A percentile compares a stretch with the other conserved stretches of the same genome.
These are phyloP conservation scores for Scopus umbretta DNA, from an alignment of 2,113 vertebrate species.

Conservation along the genomic window DNA sequence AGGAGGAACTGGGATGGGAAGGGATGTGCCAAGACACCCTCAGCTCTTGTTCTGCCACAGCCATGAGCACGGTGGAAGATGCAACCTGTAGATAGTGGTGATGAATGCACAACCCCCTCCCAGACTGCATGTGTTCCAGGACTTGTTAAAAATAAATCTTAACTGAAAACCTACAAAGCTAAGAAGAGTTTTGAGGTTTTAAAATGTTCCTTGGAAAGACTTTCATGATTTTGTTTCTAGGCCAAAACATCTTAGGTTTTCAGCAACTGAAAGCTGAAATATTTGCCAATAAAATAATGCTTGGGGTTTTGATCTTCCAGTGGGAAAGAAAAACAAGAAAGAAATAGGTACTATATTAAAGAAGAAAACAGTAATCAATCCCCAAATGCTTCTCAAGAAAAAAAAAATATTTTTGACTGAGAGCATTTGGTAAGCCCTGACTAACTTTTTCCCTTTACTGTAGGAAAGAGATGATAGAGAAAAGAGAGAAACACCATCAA, in stretches of 20 bases:
- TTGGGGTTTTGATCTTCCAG: not conserved
- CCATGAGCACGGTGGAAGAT: accelerated
- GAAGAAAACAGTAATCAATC: not conserved
- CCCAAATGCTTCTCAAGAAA: not conserved
- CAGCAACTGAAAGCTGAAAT: not conserved
- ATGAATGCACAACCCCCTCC: not conserved
- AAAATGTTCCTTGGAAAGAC: not conserved
- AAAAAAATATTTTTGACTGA: not conserved
- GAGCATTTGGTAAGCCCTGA: not conserved
- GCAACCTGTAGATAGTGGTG: accelerated
- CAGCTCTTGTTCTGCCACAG: not conserved
- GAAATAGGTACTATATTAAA: not conserved
- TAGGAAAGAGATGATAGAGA: not conserved
- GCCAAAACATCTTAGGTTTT: conserved; percentile 1
- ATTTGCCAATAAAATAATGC: not conserved
- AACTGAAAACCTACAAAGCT: not conserved
- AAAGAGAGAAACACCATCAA: not conserved
- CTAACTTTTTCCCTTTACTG: not conserved
- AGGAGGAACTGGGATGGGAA: not conserved
- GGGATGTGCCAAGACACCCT: not conserved
- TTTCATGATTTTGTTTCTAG: not conserved
- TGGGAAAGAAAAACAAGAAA: not conserved
- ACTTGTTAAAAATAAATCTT: not conserved
- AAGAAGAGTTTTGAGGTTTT: not conserved
- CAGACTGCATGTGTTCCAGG: not conserved